Base-by-base conservation (phyloP, 1,140 invertebrate genomes). In the Microplitis mediator region DNA sequence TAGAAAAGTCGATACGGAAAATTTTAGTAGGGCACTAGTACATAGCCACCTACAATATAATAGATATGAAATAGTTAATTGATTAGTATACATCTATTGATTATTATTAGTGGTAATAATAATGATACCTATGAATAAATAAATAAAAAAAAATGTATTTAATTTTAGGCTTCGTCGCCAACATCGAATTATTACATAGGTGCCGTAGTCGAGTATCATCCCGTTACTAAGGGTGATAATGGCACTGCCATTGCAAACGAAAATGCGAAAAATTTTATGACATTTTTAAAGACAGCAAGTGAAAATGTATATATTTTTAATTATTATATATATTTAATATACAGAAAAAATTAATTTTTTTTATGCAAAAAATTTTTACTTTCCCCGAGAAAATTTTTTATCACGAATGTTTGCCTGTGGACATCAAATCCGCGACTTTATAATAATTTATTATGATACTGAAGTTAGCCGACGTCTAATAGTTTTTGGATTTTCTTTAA, bases 201-300 rank as follows among this genome's bases (percentile, higher is more conserved):
- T 31, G 80, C 80, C 39, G 78, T 77, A 5, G 74, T 78, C 6
- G 77, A 81, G 62, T 81, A 78, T 69, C 65, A 80, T 72, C 77
- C 76, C 11, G 71, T 78, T 45, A 66, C 45, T 9, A 64, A 58
- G 45, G 67, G 71, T 51, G 68, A 69, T 6, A 72, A 75, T 63
- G 74, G 69, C 60, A 70, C 70, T n/a, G 67, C 54, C 34, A 72
- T 69, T 14, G 69, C 76, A 8, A 73, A 73, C 52, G 69, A 66
- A 66, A 81, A 81, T 76, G 73, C 45, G 14, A 72, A 77, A 32
- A 76, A 77, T 75, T 76, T 75, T 32, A 45, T 76, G 0, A 74
- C 56, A 8, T 69, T 78, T 61, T 51, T 78, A 9, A 72, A 76
- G 36, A 76, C 74, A 45, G 78, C 78, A 0, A 66, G 58, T 58